Evolutionary conservation across 2,113 vertebrate species (phyloP).

Genomic region (Microcebus tavaratra): DNA sequence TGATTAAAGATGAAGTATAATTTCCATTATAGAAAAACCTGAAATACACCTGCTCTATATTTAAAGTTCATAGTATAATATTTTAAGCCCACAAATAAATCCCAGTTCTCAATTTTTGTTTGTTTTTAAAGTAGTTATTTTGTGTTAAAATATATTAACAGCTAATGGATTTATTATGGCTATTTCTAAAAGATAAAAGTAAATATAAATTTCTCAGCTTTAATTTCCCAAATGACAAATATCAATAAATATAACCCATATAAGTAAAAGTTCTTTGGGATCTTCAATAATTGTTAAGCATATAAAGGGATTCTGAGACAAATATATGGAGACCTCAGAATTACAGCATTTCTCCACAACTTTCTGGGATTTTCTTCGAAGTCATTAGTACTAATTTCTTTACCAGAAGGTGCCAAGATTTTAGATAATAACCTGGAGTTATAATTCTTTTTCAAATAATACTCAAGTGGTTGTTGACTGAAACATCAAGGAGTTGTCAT

Average conservation of each 20-base stretch:
- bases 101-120: neutral
- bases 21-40: constrained; percentile 17
- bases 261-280: neutral
- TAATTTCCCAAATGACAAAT: constrained; percentile 21
- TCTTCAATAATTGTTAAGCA: constrained; percentile 1
- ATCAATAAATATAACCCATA: neutral
- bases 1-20: neutral
- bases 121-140: constrained; percentile 25
- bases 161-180: neutral
- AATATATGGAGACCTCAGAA: neutral
- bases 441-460: neutral
- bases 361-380: constrained; percentile 27
- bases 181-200: constrained; percentile 44
- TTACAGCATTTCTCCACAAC: neutral
- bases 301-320: neutral
- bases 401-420: neutral
- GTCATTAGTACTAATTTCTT: neutral
- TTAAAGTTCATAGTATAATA: constrained; percentile 30
- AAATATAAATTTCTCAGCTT: neutral
- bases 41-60: neutral
- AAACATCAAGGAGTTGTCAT: constrained; percentile 20
- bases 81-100: constrained; percentile 29
- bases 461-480: neutral
- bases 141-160: constrained; percentile 18
- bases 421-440: neutral